phyloP scores from a whole-genome alignment of 2,797 vertebrate species.

The Antennarius maculatus region DNA sequence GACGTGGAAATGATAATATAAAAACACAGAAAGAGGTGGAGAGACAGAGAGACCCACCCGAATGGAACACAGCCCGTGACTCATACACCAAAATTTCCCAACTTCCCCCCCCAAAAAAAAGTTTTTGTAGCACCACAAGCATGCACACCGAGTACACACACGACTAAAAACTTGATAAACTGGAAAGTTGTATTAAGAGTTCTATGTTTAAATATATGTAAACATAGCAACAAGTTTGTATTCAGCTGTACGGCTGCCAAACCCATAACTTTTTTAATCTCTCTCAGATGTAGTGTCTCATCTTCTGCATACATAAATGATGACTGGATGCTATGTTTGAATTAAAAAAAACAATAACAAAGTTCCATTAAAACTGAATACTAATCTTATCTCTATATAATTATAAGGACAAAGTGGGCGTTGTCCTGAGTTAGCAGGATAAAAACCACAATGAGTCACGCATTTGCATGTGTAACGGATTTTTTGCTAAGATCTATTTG shows the following conservation, averaged over 20 bases:
- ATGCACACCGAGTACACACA: neutral
- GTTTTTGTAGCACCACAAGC: neutral
- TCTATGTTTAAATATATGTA: neutral
- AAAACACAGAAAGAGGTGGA: conserved; percentile 34
- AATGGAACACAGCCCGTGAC: conserved; percentile 67
- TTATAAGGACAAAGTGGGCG: conserved; percentile 48
- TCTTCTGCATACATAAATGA: neutral
- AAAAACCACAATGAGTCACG: conserved; percentile 26
- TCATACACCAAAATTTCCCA: conserved; percentile 65
- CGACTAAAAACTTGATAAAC: neutral
- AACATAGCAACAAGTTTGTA: neutral
- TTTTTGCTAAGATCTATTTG: neutral
- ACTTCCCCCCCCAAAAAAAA: conserved; percentile 56
- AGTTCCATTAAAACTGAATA: neutral
- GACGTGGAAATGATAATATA: conserved; percentile 44
- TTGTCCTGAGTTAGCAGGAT: conserved; percentile 38
- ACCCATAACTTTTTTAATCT: neutral
- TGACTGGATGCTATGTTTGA: neutral
- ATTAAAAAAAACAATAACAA: too few relatives aligned
- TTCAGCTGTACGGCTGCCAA: neutral
- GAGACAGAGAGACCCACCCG: conserved; percentile 58
- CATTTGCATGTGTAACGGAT: conserved; percentile 73
- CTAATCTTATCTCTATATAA: conserved; percentile 24
- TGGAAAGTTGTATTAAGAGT: neutral
- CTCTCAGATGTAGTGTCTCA: conserved; percentile 1